Evolutionary conservation across 2,797 vertebrate genomes (phyloP).

Genomic region (Todus mexicanus): DNA sequence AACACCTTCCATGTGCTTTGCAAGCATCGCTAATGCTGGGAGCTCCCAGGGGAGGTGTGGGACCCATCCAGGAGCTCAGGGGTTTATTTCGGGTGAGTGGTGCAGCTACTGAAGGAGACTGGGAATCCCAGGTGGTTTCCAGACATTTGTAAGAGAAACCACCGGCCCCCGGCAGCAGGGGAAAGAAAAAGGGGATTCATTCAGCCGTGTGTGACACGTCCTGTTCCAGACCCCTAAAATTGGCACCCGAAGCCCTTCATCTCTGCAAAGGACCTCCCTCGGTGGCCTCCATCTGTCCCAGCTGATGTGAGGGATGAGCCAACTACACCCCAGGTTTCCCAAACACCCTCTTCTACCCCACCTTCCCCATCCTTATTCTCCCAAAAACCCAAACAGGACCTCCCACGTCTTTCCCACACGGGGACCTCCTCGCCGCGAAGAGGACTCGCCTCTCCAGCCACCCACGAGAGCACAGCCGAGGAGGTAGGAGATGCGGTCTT

Average conservation of each 20-base stretch:
- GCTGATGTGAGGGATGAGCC: background rate
- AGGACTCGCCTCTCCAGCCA: background rate
- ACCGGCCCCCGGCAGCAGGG: background rate
- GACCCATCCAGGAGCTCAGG: background rate
- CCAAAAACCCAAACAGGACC: background rate
- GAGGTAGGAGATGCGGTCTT: fast-evolving
- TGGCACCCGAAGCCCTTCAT: background rate
- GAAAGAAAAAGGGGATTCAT: background rate
- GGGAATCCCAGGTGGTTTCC: conserved; percentile 16
- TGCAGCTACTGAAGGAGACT: background rate
- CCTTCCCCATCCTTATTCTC: background rate
- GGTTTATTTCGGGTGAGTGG: background rate
- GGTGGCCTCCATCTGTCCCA: background rate
- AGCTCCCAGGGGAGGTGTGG: background rate
- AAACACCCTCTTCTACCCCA: background rate
- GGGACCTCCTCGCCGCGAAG: background rate
- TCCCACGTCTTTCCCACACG: fast-evolving
- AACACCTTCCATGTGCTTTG: background rate
- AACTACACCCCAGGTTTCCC: background rate
- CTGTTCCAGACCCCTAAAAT: background rate
- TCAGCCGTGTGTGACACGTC: background rate
- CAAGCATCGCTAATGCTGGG: fast-evolving
- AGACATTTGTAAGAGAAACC: background rate
- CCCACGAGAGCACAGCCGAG: fast-evolving
- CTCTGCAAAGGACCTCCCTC: background rate